Evolutionary conservation across 2,797 vertebrate genomes (phyloP).

Genomic region (Clarias pachynema): DNA sequence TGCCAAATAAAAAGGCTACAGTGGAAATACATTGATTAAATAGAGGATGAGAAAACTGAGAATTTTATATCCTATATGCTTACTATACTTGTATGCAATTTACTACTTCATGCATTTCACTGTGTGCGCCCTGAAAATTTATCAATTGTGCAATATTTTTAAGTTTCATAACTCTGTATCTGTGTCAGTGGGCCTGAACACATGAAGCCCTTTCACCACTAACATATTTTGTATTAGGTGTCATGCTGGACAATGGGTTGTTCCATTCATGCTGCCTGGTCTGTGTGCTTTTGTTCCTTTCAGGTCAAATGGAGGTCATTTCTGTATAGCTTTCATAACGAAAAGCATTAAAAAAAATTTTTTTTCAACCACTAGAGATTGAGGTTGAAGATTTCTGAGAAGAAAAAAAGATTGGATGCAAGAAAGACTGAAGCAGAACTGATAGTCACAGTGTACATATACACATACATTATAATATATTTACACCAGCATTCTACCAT

Average conservation of each 20-base stretch:
- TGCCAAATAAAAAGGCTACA: slow-evolving; percentile 1
- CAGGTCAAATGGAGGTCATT: slow-evolving; percentile 61
- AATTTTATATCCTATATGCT: not conserved
- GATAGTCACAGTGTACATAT: not conserved
- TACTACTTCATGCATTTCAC: not conserved
- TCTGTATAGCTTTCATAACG: slow-evolving; percentile 39
- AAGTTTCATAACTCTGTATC: slow-evolving; percentile 51
- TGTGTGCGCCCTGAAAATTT: slow-evolving; percentile 31
- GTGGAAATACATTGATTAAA: not conserved
- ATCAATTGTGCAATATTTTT: slow-evolving; percentile 46
- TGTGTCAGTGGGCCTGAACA: slow-evolving; percentile 55
- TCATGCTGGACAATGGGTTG: slow-evolving; percentile 37
- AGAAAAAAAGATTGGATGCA: slow-evolving; percentile 1
- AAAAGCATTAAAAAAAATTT: slow-evolving; percentile 1
- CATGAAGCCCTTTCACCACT: slow-evolving; percentile 40
- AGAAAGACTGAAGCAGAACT: not conserved
- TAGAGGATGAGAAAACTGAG: not conserved
- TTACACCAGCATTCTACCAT: not conserved
- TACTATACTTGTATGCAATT: not conserved
- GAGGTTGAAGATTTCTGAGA: not conserved
- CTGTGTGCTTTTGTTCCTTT: slow-evolving; percentile 52
- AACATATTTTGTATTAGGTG: slow-evolving; percentile 36
- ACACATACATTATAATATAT: not conserved
- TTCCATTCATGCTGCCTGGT: slow-evolving; percentile 46
- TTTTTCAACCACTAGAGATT: not conserved